Evolutionary conservation across 2,797 vertebrate species (phyloP), one percentile per base, ranked within the genome.

Genomic region (Peromyscus melanophrys): DNA sequence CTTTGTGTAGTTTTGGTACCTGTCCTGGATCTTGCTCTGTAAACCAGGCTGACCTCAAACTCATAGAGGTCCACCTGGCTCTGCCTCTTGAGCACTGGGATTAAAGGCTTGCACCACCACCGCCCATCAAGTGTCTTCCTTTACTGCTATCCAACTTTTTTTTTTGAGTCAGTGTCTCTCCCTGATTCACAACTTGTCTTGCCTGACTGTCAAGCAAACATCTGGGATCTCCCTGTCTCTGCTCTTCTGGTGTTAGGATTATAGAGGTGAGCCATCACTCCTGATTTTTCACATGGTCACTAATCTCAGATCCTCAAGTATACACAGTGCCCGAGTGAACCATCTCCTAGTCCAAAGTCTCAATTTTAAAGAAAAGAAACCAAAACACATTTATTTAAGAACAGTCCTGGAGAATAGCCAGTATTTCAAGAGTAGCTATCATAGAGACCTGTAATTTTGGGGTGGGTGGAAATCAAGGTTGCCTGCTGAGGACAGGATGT

Each of bases 321-420:
- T 57, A 37, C 21, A 17, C 69, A 71, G 49, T 6, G 13, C 14
- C 27, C 1, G 9, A 57, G 17, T 40, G 16, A 88, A 43, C n/a
- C 14, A 59, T 59, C n/a, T 88, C 85, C 17, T 19, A 5, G 27
- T 37, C 3, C 52, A 21, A 52, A 17, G 9, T 69, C 81, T 63
- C 43, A 77, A 82, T 89, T 95, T 97, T 94, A 46, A 85, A 90
- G 92, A 71, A 94, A 83, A 96, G 77, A 96, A 93, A 91, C 40
- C 29, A 93, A 94, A 59, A 29, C 6, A 29, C 8, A 78, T 80
- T 89, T 93, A 92, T 25, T 93, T 98, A 77, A 75, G 55, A 77
- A 88, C 3, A 34, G 55, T 90, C 25, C 8, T 93, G 96, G 96
- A 96, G 81, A 61, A 93, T 80, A 96, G 94, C 97, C 95, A 96